These are phyloP conservation scores for Maccullochella peelii DNA, from an alignment of 2,113 vertebrate species.

Conservation along the genomic window DNA sequence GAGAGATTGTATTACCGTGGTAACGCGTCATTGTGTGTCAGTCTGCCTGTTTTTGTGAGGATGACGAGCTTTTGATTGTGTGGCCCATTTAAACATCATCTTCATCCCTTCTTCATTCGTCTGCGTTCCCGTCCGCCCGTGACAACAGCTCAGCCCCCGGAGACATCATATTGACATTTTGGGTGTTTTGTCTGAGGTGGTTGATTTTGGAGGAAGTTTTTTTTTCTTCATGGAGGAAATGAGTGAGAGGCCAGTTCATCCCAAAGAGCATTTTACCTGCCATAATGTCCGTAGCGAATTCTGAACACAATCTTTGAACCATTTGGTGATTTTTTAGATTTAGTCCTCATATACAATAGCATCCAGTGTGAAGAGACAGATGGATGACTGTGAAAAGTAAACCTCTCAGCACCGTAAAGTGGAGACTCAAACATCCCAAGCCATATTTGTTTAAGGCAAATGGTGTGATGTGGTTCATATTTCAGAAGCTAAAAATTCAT, in stretches of 20 bases:
- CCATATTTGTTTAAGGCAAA: background rate
- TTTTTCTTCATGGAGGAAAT: background rate
- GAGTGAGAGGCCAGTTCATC: background rate
- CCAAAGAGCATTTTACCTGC: background rate
- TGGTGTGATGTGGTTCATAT: background rate
- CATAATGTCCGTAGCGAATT: background rate
- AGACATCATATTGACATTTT: background rate
- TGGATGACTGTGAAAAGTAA: background rate
- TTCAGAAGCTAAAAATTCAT: background rate
- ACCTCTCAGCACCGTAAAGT: too few species aligned
- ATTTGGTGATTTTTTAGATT: background rate
- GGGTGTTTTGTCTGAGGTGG: background rate
- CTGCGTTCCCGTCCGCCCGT: background rate
- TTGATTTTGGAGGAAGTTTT: background rate
- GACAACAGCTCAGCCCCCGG: background rate
- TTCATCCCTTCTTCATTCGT: constrained; percentile 13
- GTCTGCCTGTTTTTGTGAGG: constrained; percentile 14
- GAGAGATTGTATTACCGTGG: constrained; percentile 42
- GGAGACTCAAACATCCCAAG: background rate
- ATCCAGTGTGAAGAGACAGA: background rate
- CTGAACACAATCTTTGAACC: background rate
- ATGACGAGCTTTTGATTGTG: constrained; percentile 51
- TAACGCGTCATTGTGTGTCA: background rate
- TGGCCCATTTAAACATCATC: constrained; percentile 32
- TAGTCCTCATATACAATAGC: background rate